These are phyloP conservation scores for Macrobrachium rosenbergii DNA, from an alignment of 1,140 invertebrate genomes.

Conservation along the genomic window DNA sequence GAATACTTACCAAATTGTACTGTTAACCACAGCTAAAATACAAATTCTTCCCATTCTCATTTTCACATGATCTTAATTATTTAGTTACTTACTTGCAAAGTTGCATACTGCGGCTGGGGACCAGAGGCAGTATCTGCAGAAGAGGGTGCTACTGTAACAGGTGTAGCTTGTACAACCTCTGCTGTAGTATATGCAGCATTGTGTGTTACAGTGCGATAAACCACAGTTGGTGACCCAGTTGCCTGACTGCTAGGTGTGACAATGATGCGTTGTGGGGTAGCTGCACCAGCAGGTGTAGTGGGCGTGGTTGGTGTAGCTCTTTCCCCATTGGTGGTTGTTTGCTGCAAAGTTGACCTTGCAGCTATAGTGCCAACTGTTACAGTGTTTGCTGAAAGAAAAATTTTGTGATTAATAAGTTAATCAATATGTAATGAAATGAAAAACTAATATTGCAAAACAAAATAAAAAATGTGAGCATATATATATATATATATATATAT, in stretches of 20 bases:
- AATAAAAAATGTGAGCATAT: too few species aligned
- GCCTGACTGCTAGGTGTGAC: conserved; percentile 52
- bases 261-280: conserved; percentile 56
- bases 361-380: conserved; percentile 50
- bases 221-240: conserved; percentile 62
- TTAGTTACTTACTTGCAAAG: conserved; percentile 55
- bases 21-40: too few species aligned
- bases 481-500: too few species aligned
- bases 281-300: conserved; percentile 36
- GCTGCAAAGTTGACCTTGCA: conserved; percentile 29
- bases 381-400: conserved; percentile 35
- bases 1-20: too few species aligned
- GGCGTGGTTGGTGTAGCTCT: conserved; percentile 54
- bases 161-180: conserved; percentile 71
- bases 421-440: too few species aligned
- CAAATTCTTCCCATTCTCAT: too few species aligned
- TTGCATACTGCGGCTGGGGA: conserved; percentile 64
- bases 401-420: too few species aligned
- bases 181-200: conserved; percentile 67
- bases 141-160: conserved; percentile 68
- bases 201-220: conserved; percentile 57
- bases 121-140: conserved; percentile 18
- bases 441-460: too few species aligned
- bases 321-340: neutral
- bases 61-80: too few species aligned